phyloP scores from a whole-genome alignment of 92 coral and sea anemone genomes.

The Porites rus region DNA sequence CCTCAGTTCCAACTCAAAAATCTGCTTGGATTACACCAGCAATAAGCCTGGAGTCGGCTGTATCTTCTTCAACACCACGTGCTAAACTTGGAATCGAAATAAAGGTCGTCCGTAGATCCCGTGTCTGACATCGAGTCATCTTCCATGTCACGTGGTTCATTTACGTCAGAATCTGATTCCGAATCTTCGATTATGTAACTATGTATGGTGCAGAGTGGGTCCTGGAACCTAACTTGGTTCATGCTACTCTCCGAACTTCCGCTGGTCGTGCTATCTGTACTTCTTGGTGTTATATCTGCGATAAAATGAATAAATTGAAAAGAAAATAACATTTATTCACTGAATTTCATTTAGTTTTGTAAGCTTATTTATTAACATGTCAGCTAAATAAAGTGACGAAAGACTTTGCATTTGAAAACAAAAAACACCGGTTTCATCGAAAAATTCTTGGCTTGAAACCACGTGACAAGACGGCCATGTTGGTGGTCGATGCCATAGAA shows the following conservation, averaged over 20 bases:
- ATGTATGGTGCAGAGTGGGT: conserved; percentile 90
- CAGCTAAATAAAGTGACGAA: too few species aligned
- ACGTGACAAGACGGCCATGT: too few species aligned
- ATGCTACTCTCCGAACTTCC: conserved; percentile 79
- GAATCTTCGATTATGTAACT: conserved; percentile 83
- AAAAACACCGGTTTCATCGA: too few species aligned
- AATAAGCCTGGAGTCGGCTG: background rate
- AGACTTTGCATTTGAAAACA: too few species aligned
- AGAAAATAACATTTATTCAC: too few species aligned
- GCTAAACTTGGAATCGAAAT: conserved; percentile 69
- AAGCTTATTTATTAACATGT: too few species aligned
- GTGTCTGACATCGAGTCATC: conserved; percentile 27
- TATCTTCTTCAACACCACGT: conserved; percentile 71
- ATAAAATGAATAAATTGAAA: background rate
- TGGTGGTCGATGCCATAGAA: too few species aligned
- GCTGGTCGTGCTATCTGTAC: conserved; percentile 71
- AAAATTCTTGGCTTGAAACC: too few species aligned
- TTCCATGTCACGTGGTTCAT: conserved; percentile 38
- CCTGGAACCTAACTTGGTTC: conserved; percentile 90
- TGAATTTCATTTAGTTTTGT: too few species aligned
- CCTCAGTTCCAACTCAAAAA: background rate
- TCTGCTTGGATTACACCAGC: background rate
- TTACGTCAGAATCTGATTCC: conserved; percentile 69
- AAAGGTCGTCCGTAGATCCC: conserved; percentile 30
- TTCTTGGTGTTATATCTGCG: conserved; percentile 50